phyloP scores from a whole-genome alignment of 2,113 vertebrate species.

The Psophia crepitans region DNA sequence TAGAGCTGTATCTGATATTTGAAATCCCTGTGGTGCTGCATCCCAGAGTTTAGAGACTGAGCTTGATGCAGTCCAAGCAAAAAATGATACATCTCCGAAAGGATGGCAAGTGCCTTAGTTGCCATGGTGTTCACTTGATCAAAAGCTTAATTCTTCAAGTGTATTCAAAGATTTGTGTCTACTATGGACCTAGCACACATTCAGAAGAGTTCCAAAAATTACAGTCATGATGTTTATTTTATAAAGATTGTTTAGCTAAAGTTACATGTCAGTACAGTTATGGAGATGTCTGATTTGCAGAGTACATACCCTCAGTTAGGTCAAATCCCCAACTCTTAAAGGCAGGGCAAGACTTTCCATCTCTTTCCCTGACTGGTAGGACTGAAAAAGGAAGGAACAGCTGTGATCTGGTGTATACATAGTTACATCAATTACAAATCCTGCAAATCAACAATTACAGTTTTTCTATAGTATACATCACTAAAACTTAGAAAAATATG shows the following conservation, averaged over 20 bases:
- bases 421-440: background rate
- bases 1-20: background rate
- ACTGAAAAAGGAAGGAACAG: background rate
- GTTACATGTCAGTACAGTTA: background rate
- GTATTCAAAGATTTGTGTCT: background rate
- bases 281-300: background rate
- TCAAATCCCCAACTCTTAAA: background rate
- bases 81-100: background rate
- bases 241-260: background rate
- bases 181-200: background rate
- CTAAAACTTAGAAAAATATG: background rate
- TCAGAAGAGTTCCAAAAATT: background rate
- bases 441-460: background rate
- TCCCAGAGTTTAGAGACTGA: background rate
- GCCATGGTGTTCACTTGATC: background rate
- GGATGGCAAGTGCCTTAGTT: background rate
- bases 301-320: background rate
- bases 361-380: background rate
- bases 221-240: background rate
- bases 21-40: background rate
- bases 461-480: constrained; percentile 20
- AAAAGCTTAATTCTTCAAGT: background rate
- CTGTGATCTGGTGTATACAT: background rate
- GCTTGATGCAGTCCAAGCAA: background rate
- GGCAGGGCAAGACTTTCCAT: background rate